Evolutionary conservation across 2,113 vertebrate genomes (phyloP).

Genomic region (Neomonachus schauinslandi): DNA sequence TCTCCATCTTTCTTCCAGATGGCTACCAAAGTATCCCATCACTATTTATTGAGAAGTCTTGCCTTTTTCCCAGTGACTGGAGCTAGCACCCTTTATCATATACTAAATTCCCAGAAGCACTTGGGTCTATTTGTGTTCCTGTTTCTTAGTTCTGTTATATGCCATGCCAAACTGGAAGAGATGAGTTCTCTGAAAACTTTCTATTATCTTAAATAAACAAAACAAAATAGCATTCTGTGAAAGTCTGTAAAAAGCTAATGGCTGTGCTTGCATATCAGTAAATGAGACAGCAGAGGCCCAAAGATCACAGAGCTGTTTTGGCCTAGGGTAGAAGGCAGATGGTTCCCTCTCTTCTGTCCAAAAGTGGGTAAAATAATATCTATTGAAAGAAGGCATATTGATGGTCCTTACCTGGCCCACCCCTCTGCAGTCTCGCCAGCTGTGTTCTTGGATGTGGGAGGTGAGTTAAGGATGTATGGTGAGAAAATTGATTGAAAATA

Average conservation of each 20-base stretch:
- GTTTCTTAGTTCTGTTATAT: neutral
- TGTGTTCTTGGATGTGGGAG: neutral
- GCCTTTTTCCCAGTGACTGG: neutral
- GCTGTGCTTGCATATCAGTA: neutral
- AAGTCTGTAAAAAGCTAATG: neutral
- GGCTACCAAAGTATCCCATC: neutral
- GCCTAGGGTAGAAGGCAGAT: neutral
- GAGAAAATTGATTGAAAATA: neutral
- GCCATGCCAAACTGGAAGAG: neutral
- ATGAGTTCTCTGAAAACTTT: neutral
- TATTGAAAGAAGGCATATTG: neutral
- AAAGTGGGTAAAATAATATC: neutral
- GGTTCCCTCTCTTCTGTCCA: neutral
- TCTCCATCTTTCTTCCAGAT: neutral
- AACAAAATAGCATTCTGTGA: neutral
- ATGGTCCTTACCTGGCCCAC: neutral
- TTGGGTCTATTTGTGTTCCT: neutral
- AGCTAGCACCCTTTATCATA: neutral
- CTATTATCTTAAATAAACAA: neutral
- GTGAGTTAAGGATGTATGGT: neutral
- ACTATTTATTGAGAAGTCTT: neutral
- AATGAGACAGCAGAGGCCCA: neutral
- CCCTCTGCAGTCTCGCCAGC: accelerated
- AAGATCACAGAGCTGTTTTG: neutral
- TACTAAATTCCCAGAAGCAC: neutral